Base-by-base conservation (phyloP, 2,797 vertebrate species). In the Crax fasciolata region DNA sequence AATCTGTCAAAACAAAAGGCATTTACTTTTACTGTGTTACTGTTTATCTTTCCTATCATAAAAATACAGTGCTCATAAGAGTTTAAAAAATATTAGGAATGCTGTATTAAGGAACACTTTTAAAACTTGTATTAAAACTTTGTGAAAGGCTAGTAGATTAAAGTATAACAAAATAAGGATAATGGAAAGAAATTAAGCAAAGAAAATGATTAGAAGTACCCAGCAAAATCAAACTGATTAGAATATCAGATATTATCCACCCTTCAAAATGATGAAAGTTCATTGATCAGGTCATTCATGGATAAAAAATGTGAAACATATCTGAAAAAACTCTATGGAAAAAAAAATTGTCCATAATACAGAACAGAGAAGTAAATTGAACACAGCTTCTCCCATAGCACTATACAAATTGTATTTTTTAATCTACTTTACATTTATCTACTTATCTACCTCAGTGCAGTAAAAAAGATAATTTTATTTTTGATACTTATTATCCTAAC, bases 291-390 rank as follows among this genome's bases (percentile, higher is more conserved):
- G 6, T 73, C 71, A 9, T 55, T 87, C 48, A 28, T 12, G 39
- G 11, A 11, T 7, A 70, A 72, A 72, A 65, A 78, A 30, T 21
- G 1, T 6, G 30, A 67, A 87, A 87, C 32, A 38, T 1, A 15
- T 25, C 11, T 71, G 39, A 41, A 81, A 62, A 62, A 14, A 13
- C 11, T 35, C 2, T 5, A 32, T 13, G 4, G 9, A 8, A 2
- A 1, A 1, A 1, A 17, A 30, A 3, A 23, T 70, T 79, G 6
- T 16, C 39, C 2, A 1, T 55, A 43, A 65, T 1, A 5, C n/a
- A 9, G 8, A 78, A 81, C 0, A 1, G 20, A 78, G 24, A 82
- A 66, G 6, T 46, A 72, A 46, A 75, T 18, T 13, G 11, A 66
- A 39, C 5, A 61, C 3, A 49, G 11, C 38, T 44, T 85, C 2